Base-by-base conservation (phyloP, 2,888 invertebrate species). In the Drosophila bunnanda region DNA sequence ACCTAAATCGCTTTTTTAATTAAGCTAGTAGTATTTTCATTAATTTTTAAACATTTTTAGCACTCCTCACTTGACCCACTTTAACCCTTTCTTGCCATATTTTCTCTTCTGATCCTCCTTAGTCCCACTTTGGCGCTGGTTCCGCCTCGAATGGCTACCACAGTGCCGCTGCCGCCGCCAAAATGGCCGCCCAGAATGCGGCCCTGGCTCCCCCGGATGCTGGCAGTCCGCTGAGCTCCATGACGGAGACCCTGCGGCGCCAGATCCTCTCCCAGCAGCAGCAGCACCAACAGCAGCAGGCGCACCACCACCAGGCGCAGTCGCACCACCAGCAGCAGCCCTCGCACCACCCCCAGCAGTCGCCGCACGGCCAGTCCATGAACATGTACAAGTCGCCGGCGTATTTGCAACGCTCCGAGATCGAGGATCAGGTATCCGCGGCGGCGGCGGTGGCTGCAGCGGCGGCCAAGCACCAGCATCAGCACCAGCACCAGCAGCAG, bases 311-410 rank as follows among this genome's bases (percentile, higher is more conserved):
- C n/a, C 67, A 67, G 20, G 28, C 75, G 20, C 91, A 91, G 66
- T 90, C 92, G 20, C 92, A 92, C 38, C 82, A 90, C 32, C 90
- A 90, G 58, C 90, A 89, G 15, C 90, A 90, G 44, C 75, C 82
- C 17, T 38, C 70, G 48, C 78, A 79, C 38, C 79, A 67, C 67
- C 67, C 55, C 1, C 67, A 76, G 20, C 91, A 91, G 65, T 91
- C 92, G 34, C 92, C 91, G 15, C 82, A 90, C 22, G 76, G 86
- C 8, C 91, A 91, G 60, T 85, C 91, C 4, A 89, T 91, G 85
- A 91, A 91, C 61, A 91, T 91, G 91, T 91, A 91, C 79, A 91
- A 91, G 79, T 90, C 91, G 0, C 91, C 91, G 34, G 92, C 91
- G 2, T 91, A 92, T 71, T 76, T 91, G 69, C 91, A 91, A 44